Base-by-base conservation (phyloP, 2,797 vertebrate genomes). In the Darevskia nairensis region DNA sequence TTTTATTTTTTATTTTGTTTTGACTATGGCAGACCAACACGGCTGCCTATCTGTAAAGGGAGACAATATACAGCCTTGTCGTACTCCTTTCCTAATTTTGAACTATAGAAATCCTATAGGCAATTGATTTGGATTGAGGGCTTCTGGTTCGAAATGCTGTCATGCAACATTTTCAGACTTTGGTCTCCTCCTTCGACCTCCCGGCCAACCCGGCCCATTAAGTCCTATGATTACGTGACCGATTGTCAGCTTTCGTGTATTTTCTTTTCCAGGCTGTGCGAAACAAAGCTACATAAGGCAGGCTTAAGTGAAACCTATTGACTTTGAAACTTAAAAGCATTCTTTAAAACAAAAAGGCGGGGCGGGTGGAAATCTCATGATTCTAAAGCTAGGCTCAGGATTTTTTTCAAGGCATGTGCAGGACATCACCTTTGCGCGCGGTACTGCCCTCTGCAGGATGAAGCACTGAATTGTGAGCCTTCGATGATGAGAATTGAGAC, bases 261-360 rank as follows among this genome's bases (percentile, higher is more conserved):
- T 41, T 27, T 27, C 32, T 32, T 8, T 8, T 29, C 21, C 55
- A 35, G 17, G 13, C 88, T 9, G 2, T 39, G 11, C 61, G 55
- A 66, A 35, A 89, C 68, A 74, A 89, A 85, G 79, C 44, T 71
- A 71, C 41, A n/a, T 41, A 72, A 68, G 29, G 39, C 35, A 29
- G 41, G 15, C 77, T 86, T 71, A 72, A 75, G 82, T 74, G 76
- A 84, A 84, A 72, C 29, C 66, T 84, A 74, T 84, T 88, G 87
- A 84, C 46, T 83, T 69, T 41, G 19, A 68, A 76, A 76, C 41
- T 86, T 50, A 41, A 86, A 85, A 86, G 84, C 46, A 79, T 79
- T 69, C 80, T 69, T 88, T 50, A 8, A 71, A 66, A 55, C 1
- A 69, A 4, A 27, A 64, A 8, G 25, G 32, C 55, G 3, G 61